Evolutionary conservation across 92 coral and sea anemone genomes (phyloP), one percentile per base, ranked within the genome.

Genomic region (Palythoa heliodiscus): DNA sequence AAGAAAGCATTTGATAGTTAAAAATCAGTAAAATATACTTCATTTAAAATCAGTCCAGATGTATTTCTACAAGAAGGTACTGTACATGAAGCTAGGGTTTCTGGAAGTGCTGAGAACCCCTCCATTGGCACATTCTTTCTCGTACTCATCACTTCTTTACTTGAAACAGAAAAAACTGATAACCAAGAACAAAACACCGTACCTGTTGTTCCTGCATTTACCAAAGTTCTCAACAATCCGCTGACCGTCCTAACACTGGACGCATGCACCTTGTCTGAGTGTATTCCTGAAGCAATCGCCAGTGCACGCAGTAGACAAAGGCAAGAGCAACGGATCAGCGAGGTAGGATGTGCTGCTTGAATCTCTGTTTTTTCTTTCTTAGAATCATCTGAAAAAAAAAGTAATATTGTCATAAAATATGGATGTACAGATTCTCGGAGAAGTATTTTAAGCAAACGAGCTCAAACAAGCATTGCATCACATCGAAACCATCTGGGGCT

Each of bases 341-440:
- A 91, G n/a, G 99, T 94, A 3, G 99, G 99, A 67, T 96, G 99
- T 73, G 87, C 88, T 19, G 98, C 73, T 55, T 94, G 98, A 60
- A 93, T 92, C 84, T 94, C 98, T 4, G 93, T 86, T 84, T 96
- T 96, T 83, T 92, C 95, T 78, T 91, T 93, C 88, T 91, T 92
- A 16, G 96, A 92, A 75, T 92, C 96, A 86, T 90, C 98, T 96
- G 89, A 70, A 50, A 52, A 73, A 81, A 63, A 29, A 29, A n/a
- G n/a, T 29, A 29, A 29, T 29, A 29, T 29, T 29, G 1, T 29
- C 35, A 29, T 29, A 29, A 29, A 63, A n/a, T 63, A n/a, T 8
- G 24, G 69, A n/a, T n/a, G 23, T 10, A n/a, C 24, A 4, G 5
- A 58, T 58, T 58, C n/a, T 0, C 7, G n/a, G 64, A 58, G 19